Conservation (phyloP, 2,113 vertebrate species). For the Apaloderma vittatum region DNA sequence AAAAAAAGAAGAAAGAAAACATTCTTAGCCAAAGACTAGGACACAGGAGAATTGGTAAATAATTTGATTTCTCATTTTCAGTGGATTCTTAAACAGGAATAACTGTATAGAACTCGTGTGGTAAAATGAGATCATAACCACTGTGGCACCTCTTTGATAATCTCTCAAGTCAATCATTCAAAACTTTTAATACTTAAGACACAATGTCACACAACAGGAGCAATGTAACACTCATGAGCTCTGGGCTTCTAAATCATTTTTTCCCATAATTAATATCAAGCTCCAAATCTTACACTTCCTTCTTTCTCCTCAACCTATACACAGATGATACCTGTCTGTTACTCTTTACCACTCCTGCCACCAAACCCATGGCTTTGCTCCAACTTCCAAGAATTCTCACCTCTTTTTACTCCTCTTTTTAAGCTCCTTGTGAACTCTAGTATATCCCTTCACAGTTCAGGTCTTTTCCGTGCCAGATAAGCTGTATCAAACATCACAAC, state of each 20-base stretch:
- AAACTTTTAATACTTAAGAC: neutral
- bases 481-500: neutral
- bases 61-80: neutral
- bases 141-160: neutral
- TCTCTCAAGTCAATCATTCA: neutral
- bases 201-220: neutral
- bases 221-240: neutral
- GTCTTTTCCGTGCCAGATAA: neutral
- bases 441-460: neutral
- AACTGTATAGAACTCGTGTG: neutral
- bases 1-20: neutral
- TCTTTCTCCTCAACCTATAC: neutral
- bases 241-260: neutral
- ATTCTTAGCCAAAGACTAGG: neutral
- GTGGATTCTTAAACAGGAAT: neutral
- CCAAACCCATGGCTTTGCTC: neutral
- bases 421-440: neutral
- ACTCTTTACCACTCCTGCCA: neutral
- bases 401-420: neutral
- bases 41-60: neutral
- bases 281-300: neutral
- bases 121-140: neutral
- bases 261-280: neutral
- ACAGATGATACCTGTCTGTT: neutral
- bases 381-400: neutral